Conservation (phyloP, 2,888 invertebrate genomes). For the Eristalis tenax region DNA sequence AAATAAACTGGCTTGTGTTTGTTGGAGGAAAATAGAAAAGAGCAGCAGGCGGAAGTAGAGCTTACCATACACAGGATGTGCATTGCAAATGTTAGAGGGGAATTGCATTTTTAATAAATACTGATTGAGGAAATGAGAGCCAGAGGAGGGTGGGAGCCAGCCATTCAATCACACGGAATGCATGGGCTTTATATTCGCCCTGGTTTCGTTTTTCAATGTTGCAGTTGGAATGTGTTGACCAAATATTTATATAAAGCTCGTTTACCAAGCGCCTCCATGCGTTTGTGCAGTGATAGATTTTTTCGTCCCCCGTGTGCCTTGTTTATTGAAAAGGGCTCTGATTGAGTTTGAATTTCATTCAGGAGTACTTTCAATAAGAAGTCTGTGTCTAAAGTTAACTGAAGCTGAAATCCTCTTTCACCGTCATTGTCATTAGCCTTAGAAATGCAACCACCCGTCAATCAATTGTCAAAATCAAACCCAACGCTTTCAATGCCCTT, state of each 20-base stretch:
- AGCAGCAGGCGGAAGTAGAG: constrained; percentile 30
- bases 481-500: constrained; percentile 42
- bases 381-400: not conserved
- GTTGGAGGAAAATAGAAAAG: not conserved
- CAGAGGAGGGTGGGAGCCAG: no score
- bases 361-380: not conserved
- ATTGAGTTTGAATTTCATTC: not conserved
- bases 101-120: constrained; percentile 34
- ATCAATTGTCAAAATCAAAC: no score
- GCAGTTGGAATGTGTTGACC: not conserved
- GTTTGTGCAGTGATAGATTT: not conserved
- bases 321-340: no score
- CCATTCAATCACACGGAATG: not conserved
- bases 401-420: not conserved
- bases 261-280: not conserved
- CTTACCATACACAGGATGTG: constrained; percentile 6
- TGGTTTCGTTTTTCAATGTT: not conserved
- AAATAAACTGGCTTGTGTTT: constrained; percentile 24
- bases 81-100: not conserved
- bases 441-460: no score
- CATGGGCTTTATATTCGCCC: not conserved
- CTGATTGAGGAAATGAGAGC: constrained; percentile 3
- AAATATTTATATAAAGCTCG: not conserved
- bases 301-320: no score
- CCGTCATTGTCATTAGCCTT: not conserved